A percentile compares a stretch with the other conserved stretches of the same genome.
Conservation (phyloP, 2,113 vertebrate genomes). For the Phyllostomus discolor region DNA sequence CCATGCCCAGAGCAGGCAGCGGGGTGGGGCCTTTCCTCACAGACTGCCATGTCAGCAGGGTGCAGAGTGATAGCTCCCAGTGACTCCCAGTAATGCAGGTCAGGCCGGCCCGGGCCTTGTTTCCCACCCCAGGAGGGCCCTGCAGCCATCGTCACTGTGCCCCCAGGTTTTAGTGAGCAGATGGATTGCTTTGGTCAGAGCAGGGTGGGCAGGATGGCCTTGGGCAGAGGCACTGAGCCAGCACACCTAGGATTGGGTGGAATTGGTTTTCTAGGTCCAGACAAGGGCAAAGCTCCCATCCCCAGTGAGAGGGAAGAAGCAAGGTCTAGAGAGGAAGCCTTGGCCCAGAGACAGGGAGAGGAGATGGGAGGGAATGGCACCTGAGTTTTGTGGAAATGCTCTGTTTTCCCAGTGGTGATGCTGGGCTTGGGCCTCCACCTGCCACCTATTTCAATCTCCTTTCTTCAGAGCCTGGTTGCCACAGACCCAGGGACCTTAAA, state of each 20-base stretch:
- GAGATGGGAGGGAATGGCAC: fast-evolving
- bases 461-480: not conserved
- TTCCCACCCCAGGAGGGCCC: too few species aligned
- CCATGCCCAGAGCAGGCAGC: not conserved
- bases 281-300: not conserved
- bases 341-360: not conserved
- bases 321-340: too few species aligned
- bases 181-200: not conserved
- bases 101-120: not conserved
- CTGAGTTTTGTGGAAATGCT: not conserved
- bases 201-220: not conserved
- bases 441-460: not conserved
- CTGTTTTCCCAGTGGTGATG: not conserved
- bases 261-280: not conserved
- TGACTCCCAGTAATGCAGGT: fast-evolving
- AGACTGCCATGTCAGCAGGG: not conserved
- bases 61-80: fast-evolving
- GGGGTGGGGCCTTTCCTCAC: not conserved
- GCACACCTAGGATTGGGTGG: not conserved
- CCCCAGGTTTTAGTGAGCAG: not conserved
- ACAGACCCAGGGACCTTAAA: not conserved
- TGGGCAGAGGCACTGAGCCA: not conserved
- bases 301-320: not conserved
- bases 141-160: fast-evolving
- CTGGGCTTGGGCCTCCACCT: not conserved